These are phyloP conservation scores for Aythya fuligula DNA, from an alignment of 2,797 vertebrate genomes.

Conservation along the genomic window DNA sequence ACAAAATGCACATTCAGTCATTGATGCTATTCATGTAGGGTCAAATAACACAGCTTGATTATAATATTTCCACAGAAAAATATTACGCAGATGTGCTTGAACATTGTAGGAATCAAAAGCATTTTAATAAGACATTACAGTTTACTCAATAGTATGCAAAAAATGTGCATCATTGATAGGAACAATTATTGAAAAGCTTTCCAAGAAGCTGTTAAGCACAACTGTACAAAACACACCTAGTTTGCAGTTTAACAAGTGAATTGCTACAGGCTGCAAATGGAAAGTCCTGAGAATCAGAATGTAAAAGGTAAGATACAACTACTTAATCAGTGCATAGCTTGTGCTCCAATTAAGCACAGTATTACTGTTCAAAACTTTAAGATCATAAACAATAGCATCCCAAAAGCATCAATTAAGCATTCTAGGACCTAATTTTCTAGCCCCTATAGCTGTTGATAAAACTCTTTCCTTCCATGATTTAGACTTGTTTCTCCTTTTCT, in stretches of 20 bases:
- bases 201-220: not conserved
- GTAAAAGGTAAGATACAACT: not conserved
- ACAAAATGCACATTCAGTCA: not conserved
- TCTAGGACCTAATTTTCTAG: not conserved
- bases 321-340: conserved; percentile 6
- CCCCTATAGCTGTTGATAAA: not conserved
- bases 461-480: not conserved
- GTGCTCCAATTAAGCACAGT: not conserved
- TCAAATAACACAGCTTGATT: not conserved
- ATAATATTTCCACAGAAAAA: not conserved
- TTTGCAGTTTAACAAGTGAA: not conserved
- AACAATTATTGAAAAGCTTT: not conserved
- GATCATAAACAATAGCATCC: not conserved
- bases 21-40: not conserved
- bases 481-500: not conserved
- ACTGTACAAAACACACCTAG: not conserved
- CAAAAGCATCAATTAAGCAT: not conserved
- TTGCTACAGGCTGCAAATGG: not conserved
- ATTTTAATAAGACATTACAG: not conserved
- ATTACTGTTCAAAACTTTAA: not conserved
- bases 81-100: not conserved
- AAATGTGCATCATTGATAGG: not conserved
- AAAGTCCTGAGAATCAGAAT: not conserved
- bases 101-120: not conserved
- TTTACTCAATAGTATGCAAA: not conserved